These are phyloP conservation scores for Drosophila anomalata DNA, from an alignment of 2,888 invertebrate species.

Conservation along the genomic window DNA sequence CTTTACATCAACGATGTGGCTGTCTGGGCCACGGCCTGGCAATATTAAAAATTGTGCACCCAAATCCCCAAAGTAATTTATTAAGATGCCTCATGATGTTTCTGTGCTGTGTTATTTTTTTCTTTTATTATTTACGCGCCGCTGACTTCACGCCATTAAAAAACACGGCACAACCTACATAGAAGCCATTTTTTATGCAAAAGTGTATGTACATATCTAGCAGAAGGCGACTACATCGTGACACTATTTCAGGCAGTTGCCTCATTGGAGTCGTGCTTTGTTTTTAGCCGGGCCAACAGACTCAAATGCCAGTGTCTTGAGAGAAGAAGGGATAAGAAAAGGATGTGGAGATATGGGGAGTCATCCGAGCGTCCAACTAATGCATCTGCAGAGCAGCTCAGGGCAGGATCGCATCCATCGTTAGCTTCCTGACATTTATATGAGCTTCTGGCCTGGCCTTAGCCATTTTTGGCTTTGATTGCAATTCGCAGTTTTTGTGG, in stretches of 20 bases:
- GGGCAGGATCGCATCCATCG: conserved; percentile 61
- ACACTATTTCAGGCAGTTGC: conserved; percentile 46
- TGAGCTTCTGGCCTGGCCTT: conserved; percentile 70
- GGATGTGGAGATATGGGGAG: conserved; percentile 8
- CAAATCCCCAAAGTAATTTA: conserved; percentile 83
- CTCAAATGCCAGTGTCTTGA: conserved; percentile 15
- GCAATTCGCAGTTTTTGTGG: conserved; percentile 74
- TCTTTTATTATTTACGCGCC: conserved; percentile 77
- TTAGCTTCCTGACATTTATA: conserved; percentile 74
- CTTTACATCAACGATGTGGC: conserved; percentile 46
- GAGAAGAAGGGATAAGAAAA: neutral
- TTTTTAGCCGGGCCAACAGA: conserved; percentile 42
- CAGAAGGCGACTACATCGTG: conserved; percentile 41
- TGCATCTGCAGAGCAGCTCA: conserved; percentile 54
- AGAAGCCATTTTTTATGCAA: conserved; percentile 59
- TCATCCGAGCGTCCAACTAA: conserved; percentile 37
- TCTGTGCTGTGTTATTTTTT: conserved; percentile 17
- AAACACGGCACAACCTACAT: conserved; percentile 60
- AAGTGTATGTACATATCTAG: conserved; percentile 65
- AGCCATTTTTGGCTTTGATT: conserved; percentile 74
- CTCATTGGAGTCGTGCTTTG: conserved; percentile 62
- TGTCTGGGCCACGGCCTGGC: conserved; percentile 59
- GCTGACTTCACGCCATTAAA: conserved; percentile 82
- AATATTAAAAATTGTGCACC: conserved; percentile 80
- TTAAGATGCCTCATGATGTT: conserved; percentile 82